Evolutionary conservation across 2,888 invertebrate species (phyloP).

Genomic region (Drosophila rubida): DNA sequence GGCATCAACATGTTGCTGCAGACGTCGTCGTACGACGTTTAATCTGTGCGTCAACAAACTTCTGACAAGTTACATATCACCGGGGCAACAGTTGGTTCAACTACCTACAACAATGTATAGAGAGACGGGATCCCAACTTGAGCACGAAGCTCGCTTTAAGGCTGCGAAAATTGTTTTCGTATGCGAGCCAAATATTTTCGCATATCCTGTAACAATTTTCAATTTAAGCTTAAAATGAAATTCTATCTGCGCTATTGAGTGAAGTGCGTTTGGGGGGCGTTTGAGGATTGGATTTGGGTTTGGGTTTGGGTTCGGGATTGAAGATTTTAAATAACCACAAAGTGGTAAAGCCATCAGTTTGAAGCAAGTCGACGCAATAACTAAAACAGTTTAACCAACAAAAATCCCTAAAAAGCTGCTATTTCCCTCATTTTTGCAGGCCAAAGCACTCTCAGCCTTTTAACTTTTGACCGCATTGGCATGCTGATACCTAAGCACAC

Average conservation of each 20-base stretch:
- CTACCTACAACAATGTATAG: not conserved
- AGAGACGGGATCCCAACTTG: not conserved
- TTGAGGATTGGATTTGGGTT: not conserved
- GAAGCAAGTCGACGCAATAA: slow-evolving; percentile 24
- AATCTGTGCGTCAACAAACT: slow-evolving; percentile 76
- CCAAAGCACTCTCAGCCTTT: slow-evolving; percentile 51
- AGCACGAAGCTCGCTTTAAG: slow-evolving; percentile 14
- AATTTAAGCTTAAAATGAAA: slow-evolving; percentile 37
- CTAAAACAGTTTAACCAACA: slow-evolving; percentile 47
- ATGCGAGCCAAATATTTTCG: slow-evolving; percentile 14
- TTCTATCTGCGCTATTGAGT: slow-evolving; percentile 3
- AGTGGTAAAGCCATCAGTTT: slow-evolving; percentile 19
- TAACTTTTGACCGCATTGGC: slow-evolving; percentile 59
- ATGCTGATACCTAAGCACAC: slow-evolving; percentile 38
- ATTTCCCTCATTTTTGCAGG: slow-evolving; percentile 20
- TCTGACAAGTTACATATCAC: slow-evolving; percentile 77
- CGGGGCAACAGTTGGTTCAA: slow-evolving; percentile 69
- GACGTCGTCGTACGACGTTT: slow-evolving; percentile 42
- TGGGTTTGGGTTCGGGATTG: not conserved
- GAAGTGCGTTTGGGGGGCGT: not conserved
- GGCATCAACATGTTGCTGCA: slow-evolving; percentile 55
- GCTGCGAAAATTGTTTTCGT: slow-evolving; percentile 28
- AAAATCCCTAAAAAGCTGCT: slow-evolving; percentile 25
- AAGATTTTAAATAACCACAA: slow-evolving; percentile 36
- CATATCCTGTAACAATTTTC: slow-evolving; percentile 25